phyloP scores from a whole-genome alignment of 2,113 vertebrate genomes.

The Psophia crepitans region DNA sequence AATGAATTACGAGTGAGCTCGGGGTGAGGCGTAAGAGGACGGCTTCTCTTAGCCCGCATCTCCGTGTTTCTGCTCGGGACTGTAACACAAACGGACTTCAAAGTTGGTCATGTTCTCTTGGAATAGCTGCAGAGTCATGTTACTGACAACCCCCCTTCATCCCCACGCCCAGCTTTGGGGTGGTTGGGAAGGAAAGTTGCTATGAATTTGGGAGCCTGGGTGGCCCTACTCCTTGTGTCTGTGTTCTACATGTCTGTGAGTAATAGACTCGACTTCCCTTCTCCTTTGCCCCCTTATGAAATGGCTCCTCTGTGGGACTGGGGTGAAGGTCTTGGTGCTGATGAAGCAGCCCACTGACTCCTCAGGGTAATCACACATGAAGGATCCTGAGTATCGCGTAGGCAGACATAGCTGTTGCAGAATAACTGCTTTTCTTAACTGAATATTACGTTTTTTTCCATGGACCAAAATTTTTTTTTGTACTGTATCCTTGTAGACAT shows the following conservation, averaged over 20 bases:
- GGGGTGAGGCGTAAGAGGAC: neutral
- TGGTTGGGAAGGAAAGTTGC: neutral
- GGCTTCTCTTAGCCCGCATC: neutral
- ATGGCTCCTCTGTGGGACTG: slow-evolving; percentile 55
- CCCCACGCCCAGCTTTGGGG: neutral
- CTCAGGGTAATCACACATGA: slow-evolving; percentile 53
- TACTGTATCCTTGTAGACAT: slow-evolving; percentile 78
- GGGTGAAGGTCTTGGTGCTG: slow-evolving; percentile 67
- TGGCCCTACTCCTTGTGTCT: slow-evolving; percentile 11
- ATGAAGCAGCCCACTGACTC: slow-evolving; percentile 23
- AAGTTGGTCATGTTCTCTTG: neutral
- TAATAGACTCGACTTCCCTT: neutral
- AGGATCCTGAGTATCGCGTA: slow-evolving; percentile 58
- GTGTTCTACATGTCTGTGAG: slow-evolving; percentile 23
- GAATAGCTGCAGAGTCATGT: neutral
- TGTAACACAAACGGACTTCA: neutral
- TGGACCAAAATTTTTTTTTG: slow-evolving; percentile 83
- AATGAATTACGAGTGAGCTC: neutral
- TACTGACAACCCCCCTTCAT: neutral
- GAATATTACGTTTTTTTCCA: slow-evolving; percentile 69
- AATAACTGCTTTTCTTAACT: slow-evolving; percentile 75
- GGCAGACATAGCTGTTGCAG: slow-evolving; percentile 68
- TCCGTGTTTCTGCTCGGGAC: neutral
- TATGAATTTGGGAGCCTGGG: neutral
- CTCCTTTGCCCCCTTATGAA: neutral